Percentiles rank a stretch among this genome's conserved stretches.
Evolutionary conservation across 2,797 vertebrate species (phyloP).

Genomic region (Eremophila alpestris): DNA sequence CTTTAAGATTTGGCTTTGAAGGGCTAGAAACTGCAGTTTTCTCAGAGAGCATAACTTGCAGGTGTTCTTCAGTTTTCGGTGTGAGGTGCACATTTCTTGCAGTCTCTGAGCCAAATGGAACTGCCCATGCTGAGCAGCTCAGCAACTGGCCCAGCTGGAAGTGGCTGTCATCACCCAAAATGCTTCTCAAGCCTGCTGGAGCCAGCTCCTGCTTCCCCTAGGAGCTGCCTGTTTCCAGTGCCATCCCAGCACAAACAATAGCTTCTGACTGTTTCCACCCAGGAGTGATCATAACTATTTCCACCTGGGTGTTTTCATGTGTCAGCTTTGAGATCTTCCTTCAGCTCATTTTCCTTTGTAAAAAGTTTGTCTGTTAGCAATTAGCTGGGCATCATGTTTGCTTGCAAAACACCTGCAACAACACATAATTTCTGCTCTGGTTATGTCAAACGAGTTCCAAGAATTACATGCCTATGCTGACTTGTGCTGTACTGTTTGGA

Average conservation of each 20-base stretch:
- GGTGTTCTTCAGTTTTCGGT: neutral
- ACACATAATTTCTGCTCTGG: neutral
- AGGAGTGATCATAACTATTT: neutral
- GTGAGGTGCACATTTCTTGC: neutral
- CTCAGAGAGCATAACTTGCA: neutral
- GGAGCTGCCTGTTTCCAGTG: neutral
- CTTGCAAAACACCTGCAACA: slow-evolving; percentile 59
- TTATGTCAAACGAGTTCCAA: slow-evolving; percentile 28
- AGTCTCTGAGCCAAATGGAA: neutral
- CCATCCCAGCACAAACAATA: neutral
- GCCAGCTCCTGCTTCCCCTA: neutral
- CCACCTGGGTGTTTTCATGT: slow-evolving; percentile 18
- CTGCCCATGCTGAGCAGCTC: neutral
- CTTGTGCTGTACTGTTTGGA: slow-evolving; percentile 11
- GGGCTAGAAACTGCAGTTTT: neutral
- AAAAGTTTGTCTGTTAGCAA: neutral
- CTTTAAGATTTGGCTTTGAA: neutral
- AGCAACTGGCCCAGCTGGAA: neutral
- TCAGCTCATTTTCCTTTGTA: slow-evolving; percentile 18
- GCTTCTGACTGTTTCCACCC: neutral
- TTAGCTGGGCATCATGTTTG: slow-evolving; percentile 14
- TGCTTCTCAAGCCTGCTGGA: neutral
- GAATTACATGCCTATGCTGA: slow-evolving; percentile 3
- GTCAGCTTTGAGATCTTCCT: slow-evolving; percentile 24
- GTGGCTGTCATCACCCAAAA: neutral